Percentiles rank a stretch among this genome's conserved stretches.
These are phyloP conservation scores for Hesperophylax magnus DNA, from an alignment of 1,140 invertebrate species.

Conservation along the genomic window DNA sequence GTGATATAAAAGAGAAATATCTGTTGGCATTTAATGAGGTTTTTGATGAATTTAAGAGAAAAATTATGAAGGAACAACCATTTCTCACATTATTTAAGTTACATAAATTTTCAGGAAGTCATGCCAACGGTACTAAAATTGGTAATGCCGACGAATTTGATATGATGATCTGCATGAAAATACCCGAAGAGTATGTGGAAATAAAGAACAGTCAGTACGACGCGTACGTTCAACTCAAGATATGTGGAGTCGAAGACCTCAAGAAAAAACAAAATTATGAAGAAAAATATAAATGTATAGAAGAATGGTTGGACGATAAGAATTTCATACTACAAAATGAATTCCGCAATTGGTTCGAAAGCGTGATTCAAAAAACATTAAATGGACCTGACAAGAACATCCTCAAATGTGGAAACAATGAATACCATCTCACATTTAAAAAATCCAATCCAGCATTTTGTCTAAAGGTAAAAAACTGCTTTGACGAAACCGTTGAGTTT, in stretches of 20 bases:
- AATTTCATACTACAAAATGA: constrained; percentile 20
- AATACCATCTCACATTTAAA: neutral
- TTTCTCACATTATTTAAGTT: neutral
- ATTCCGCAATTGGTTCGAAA: constrained; percentile 28
- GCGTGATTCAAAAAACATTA: neutral
- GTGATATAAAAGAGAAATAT: too few relatives aligned
- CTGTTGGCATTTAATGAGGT: neutral
- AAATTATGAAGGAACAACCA: neutral
- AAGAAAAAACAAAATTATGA: constrained; percentile 13
- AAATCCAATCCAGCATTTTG: constrained; percentile 22
- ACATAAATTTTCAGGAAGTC: constrained; percentile 10
- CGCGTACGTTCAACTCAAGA: constrained; percentile 14
- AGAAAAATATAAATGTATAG: constrained; percentile 7
- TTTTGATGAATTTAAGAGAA: neutral
- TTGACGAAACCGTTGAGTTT: neutral
- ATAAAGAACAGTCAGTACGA: neutral
- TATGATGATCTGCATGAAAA: constrained; percentile 23
- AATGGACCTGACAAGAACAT: neutral
- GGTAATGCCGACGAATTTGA: constrained; percentile 10
- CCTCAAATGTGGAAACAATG: neutral
- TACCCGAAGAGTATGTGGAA: neutral
- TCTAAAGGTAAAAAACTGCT: neutral
- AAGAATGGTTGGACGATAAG: constrained; percentile 17
- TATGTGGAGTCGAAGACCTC: neutral
- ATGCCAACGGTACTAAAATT: constrained; percentile 2